phyloP scores from a whole-genome alignment of 2,113 vertebrate genomes.

The Calidris pygmaea region DNA sequence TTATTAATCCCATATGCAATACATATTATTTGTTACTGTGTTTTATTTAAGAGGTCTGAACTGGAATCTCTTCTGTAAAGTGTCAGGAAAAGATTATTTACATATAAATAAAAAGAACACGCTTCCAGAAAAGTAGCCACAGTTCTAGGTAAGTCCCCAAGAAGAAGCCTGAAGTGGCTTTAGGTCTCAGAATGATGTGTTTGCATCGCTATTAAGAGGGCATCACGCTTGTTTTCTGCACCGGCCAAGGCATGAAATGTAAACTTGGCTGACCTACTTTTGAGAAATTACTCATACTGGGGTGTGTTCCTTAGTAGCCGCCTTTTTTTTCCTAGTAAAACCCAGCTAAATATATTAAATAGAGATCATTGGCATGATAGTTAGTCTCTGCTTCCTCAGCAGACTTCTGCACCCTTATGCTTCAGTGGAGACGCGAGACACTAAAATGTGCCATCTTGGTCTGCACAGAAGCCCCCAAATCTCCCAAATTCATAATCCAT shows the following conservation, averaged over 20 bases:
- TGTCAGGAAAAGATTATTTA: not conserved
- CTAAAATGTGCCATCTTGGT: not conserved
- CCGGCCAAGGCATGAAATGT: not conserved
- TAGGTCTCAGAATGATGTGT: not conserved
- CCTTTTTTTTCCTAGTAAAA: not conserved
- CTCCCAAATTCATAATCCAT: not conserved
- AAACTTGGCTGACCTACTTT: slow-evolving; percentile 57
- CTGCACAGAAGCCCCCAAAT: not conserved
- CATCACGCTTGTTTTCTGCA: not conserved
- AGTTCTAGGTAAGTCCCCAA: not conserved
- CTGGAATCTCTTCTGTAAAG: not conserved
- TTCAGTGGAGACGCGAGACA: not conserved
- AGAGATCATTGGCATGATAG: not conserved
- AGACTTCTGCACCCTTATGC: not conserved
- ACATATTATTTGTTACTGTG: not conserved
- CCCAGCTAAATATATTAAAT: not conserved
- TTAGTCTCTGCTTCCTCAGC: not conserved
- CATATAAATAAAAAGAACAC: not conserved
- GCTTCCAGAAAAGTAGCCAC: not conserved
- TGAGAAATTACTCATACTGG: slow-evolving; percentile 24
- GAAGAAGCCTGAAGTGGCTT: not conserved
- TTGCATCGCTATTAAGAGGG: not conserved
- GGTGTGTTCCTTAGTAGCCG: not conserved
- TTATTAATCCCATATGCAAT: not conserved
- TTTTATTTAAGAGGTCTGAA: not conserved